Conservation (phyloP, 2,888 invertebrate genomes). For the Calameuta pallipes region DNA sequence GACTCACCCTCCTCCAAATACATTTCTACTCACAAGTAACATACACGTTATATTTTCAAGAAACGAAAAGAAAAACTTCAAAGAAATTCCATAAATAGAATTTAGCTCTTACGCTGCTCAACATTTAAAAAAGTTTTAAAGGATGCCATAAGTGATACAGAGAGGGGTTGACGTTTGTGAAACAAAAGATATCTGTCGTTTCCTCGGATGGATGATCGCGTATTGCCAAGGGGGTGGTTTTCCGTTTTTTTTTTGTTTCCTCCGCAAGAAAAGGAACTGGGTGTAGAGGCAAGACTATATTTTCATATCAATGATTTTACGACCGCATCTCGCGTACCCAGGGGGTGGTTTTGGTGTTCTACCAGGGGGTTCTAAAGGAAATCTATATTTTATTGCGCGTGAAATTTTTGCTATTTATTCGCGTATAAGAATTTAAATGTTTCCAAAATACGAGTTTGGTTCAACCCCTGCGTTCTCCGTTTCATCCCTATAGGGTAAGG, state of each 20-base stretch:
- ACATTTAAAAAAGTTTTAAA: background rate
- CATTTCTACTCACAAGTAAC: background rate
- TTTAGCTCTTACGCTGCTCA: background rate
- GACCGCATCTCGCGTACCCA: conserved; percentile 57
- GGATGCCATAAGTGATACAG: conserved; percentile 30
- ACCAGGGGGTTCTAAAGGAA: conserved; percentile 49
- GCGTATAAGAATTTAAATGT: conserved; percentile 67
- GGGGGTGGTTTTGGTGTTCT: conserved; percentile 36
- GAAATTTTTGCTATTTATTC: conserved; percentile 67
- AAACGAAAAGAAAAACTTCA: background rate
- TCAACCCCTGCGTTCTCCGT: conserved; percentile 11
- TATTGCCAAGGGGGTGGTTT: background rate
- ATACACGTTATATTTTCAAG: background rate
- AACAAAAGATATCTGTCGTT: conserved; percentile 51
- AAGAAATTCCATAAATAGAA: conserved; percentile 4
- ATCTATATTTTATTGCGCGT: conserved; percentile 67
- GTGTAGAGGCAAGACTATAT: conserved; percentile 50
- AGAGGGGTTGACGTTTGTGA: conserved; percentile 37
- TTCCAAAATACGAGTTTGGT: conserved; percentile 57
- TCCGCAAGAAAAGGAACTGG: conserved; percentile 8
- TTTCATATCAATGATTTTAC: conserved; percentile 67
- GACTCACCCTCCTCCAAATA: background rate
- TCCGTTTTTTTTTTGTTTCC: background rate
- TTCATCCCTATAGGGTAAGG: conserved; percentile 32
- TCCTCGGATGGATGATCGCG: conserved; percentile 9